phyloP scores from a whole-genome alignment of 2,888 invertebrate species.

The Ichneumoninae sp. region DNA sequence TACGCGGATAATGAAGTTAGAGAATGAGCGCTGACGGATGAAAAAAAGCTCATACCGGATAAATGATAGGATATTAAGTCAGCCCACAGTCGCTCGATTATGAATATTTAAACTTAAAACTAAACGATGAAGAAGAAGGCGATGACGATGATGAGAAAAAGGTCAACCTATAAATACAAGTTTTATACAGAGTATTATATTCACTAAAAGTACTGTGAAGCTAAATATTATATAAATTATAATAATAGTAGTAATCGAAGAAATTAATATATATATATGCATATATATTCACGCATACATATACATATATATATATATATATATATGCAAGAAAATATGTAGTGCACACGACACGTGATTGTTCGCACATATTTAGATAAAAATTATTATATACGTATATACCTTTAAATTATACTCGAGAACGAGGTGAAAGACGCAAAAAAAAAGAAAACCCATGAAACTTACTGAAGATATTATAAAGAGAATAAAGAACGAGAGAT shows the following conservation, averaged over 20 bases:
- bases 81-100: constrained; percentile 73
- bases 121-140: constrained; percentile 46
- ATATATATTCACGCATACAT: constrained; percentile 64
- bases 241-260: constrained; percentile 69
- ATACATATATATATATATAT: constrained; percentile 68
- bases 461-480: constrained; percentile 26
- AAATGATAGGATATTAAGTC: constrained; percentile 65
- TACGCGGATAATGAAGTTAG: constrained; percentile 52
- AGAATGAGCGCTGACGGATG: constrained; percentile 54
- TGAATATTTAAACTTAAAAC: constrained; percentile 63
- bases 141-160: constrained; percentile 40
- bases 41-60: constrained; percentile 61
- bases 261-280: constrained; percentile 68
- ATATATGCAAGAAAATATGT: constrained; percentile 73
- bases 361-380: constrained; percentile 83
- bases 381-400: constrained; percentile 66
- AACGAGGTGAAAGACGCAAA: constrained; percentile 51
- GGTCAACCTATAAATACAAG: constrained; percentile 84
- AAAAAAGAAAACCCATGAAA: constrained; percentile 20
- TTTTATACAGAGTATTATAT: constrained; percentile 84
- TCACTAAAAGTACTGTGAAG: constrained; percentile 81
- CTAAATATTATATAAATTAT: constrained; percentile 72
- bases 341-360: constrained; percentile 83
- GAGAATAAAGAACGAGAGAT: constrained; percentile 31
- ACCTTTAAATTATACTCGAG: constrained; percentile 57